These are phyloP conservation scores for Ephydatia muelleri DNA, from an alignment of 37 sponge, comb jelly and placozoan genomes.

Conservation along the genomic window DNA sequence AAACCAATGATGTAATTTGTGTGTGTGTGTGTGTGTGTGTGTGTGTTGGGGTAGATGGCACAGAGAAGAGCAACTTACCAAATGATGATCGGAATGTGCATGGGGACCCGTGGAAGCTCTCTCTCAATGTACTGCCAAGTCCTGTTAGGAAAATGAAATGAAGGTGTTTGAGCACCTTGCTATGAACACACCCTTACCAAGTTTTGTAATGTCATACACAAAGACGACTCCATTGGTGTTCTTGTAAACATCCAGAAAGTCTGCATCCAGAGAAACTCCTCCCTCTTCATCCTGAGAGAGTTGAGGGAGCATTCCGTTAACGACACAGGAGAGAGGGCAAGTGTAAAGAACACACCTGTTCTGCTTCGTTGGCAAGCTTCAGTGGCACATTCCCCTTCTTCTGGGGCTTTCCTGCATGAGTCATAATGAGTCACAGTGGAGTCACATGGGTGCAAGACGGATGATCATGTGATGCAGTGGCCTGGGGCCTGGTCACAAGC, in stretches of 20 bases:
- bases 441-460: not conserved
- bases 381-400: slow-evolving; percentile 16
- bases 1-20: no score
- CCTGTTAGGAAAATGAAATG: slow-evolving; percentile 65
- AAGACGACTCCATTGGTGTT: slow-evolving; percentile 85
- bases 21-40: no score
- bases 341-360: not conserved
- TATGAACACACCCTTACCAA: slow-evolving; percentile 71
- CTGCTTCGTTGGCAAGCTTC: slow-evolving; percentile 43
- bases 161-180: not conserved
- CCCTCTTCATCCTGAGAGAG: slow-evolving; percentile 12
- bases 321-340: no score
- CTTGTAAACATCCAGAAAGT: slow-evolving; percentile 93
- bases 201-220: slow-evolving; percentile 86
- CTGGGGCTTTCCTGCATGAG: slow-evolving; percentile 24
- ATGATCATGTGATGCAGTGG: not conserved
- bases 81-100: slow-evolving; percentile 85
- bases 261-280: slow-evolving; percentile 71
- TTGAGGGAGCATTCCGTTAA: no score
- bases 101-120: slow-evolving; percentile 77
- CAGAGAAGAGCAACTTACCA: slow-evolving; percentile 85
- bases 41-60: no score
- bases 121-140: slow-evolving; percentile 90
- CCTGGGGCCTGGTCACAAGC: no score
- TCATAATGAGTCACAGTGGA: not conserved